Base-by-base conservation (phyloP, 2,888 invertebrate genomes). In the Baronia brevicornis region DNA sequence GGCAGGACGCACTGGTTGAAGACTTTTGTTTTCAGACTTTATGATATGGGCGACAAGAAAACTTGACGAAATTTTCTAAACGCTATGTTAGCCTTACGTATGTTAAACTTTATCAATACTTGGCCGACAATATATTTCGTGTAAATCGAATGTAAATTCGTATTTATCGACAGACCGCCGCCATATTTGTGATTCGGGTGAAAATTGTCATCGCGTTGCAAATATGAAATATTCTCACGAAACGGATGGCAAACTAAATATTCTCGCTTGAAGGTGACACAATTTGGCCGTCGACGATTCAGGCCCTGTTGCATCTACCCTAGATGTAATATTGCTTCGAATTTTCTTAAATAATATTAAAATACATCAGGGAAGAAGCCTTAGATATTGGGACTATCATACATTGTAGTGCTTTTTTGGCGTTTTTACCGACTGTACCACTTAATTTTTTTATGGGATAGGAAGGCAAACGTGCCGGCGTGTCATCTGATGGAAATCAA, bases 81-180 rank as follows among this genome's bases (percentile, higher is more conserved):
- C n/a, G n/a, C n/a, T n/a, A n/a, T n/a, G n/a, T n/a, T n/a, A n/a
- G n/a, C n/a, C n/a, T n/a, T n/a, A n/a, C n/a, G n/a, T n/a, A n/a
- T n/a, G 41, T 45, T 26, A 27, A 38, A 33, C 49, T 44, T 32
- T 18, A 21, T 29, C 29, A 27, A 36, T 35, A 28, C 26, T 12
- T 40, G 43, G 35, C 41, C 41, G 44, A 35, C 44, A 39, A 52
- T 47, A 51, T 48, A 57, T 56, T 54, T 52, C 40, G 48, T 43
- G 44, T 49, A 61, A 58, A 63, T 58, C 52, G 52, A 60, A 68
- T 56, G 60, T 58, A 64, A 62, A 68, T 68, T 59, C 54, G 54
- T 58, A 67, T 71, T 69, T 67, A 60, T 57, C 57, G 50, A 45
- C 52, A 58, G 59, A 60, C 58, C 55, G 46, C 48, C 39, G 42